Evolutionary conservation across 2,888 invertebrate genomes (phyloP).

Genomic region (Pandemis heparana): DNA sequence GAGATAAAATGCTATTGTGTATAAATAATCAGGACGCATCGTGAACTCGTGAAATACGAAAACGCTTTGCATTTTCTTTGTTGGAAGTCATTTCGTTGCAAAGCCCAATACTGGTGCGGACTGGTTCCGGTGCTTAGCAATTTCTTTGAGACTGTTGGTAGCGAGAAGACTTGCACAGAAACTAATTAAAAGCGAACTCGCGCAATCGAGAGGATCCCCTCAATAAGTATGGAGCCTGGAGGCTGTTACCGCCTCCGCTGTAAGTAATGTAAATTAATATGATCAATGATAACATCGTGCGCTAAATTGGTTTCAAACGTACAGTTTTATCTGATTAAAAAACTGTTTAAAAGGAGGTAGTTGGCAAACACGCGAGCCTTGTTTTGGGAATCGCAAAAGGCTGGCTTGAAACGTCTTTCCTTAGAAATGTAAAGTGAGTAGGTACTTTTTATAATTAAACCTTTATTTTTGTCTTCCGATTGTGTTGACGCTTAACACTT

Average conservation of each 20-base stretch:
- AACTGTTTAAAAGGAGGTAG: not conserved
- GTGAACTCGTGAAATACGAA: conserved; percentile 30
- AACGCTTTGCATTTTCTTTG: conserved; percentile 40
- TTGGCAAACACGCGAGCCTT: not conserved
- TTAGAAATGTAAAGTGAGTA: not conserved
- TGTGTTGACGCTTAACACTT: not conserved
- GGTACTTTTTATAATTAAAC: not conserved
- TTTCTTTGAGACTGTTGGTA: conserved; percentile 68
- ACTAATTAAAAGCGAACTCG: conserved; percentile 76
- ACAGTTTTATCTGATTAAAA: not conserved
- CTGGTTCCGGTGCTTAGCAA: conserved; percentile 51
- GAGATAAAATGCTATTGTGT: conserved; percentile 14
- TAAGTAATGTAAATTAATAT: conserved; percentile 29
- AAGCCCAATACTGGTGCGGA: conserved; percentile 35
- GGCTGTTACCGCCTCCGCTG: conserved; percentile 13
- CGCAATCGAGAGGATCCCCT: conserved; percentile 62
- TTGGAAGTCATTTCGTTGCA: conserved; percentile 41
- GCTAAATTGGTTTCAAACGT: conserved; percentile 2
- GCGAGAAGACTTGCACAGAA: conserved; percentile 67
- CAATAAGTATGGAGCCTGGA: conserved; percentile 45
- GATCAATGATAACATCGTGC: conserved; percentile 10
- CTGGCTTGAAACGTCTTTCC: not conserved
- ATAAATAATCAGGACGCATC: conserved; percentile 26
- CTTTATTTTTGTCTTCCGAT: not conserved
- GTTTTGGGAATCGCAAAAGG: not conserved